phyloP scores from a whole-genome alignment of 2,797 vertebrate genomes.

The Characodon lateralis region DNA sequence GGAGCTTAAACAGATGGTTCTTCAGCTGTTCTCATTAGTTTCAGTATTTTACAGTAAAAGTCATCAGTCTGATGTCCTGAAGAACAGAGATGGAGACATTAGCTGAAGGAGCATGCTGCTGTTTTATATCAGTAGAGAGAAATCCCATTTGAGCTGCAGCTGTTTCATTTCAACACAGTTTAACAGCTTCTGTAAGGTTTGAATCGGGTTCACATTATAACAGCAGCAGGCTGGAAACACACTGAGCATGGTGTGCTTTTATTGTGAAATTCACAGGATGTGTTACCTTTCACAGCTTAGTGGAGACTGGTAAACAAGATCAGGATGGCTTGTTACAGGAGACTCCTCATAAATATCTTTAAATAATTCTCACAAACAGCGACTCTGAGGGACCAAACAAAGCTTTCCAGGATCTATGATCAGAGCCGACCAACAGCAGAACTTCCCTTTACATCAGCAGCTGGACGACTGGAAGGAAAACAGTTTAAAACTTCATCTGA shows the following conservation, averaged over 20 bases:
- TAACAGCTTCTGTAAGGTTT: background rate
- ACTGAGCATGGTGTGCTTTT: background rate
- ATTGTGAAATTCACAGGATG: slow-evolving; percentile 3
- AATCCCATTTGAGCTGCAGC: background rate
- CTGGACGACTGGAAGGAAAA: slow-evolving; percentile 25
- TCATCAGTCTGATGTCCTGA: background rate
- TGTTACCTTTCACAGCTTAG: background rate
- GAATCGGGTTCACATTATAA: background rate
- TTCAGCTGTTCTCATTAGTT: background rate
- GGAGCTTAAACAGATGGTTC: background rate
- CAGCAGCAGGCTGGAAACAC: background rate
- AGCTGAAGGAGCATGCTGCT: background rate
- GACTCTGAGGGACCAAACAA: background rate
- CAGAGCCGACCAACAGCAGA: background rate
- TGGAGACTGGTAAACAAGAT: background rate
- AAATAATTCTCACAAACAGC: background rate
- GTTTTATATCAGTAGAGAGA: background rate
- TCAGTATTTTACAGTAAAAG: background rate
- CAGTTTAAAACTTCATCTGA: slow-evolving; percentile 40
- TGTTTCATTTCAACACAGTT: no score
- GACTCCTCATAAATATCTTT: slow-evolving; percentile 5
- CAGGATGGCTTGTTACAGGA: background rate
- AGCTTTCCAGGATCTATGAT: no score
- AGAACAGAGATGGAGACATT: background rate
- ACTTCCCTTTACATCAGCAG: background rate